Conservation (phyloP, 2,888 invertebrate species). For the Zaprionus lineosus region DNA sequence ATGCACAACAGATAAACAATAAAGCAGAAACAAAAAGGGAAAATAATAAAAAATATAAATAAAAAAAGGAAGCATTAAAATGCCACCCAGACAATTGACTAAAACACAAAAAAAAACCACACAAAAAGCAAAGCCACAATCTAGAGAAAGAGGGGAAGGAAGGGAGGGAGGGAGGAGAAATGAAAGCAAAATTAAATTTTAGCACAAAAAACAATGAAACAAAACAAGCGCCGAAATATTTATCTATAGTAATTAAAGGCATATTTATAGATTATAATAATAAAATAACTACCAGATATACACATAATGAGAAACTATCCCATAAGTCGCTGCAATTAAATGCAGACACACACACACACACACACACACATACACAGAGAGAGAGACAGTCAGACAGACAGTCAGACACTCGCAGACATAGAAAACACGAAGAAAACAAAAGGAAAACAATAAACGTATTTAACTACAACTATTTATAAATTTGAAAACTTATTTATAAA, state of each 20-base stretch:
- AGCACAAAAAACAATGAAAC: slow-evolving; percentile 29
- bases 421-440: slow-evolving; percentile 26
- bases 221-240: slow-evolving; percentile 75
- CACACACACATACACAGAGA: slow-evolving; percentile 23
- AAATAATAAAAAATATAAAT: slow-evolving; percentile 23
- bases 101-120: not conserved
- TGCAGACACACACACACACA: slow-evolving; percentile 28
- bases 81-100: not conserved
- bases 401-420: slow-evolving; percentile 26
- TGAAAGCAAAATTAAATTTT: slow-evolving; percentile 39
- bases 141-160: no score
- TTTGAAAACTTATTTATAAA: not conserved
- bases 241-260: slow-evolving; percentile 74
- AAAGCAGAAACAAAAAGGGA: slow-evolving; percentile 23
- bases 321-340: slow-evolving; percentile 70
- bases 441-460: slow-evolving; percentile 72
- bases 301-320: slow-evolving; percentile 61
- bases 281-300: slow-evolving; percentile 68
- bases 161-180: not conserved
- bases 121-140: slow-evolving; percentile 29
- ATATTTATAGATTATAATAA: slow-evolving; percentile 70
- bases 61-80: no score
- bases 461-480: slow-evolving; percentile 60
- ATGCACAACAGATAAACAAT: slow-evolving; percentile 13
- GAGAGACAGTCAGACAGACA: slow-evolving; percentile 46